Percentiles rank a stretch among this genome's conserved stretches.
phyloP scores from a whole-genome alignment of 2,888 invertebrate species.

The Synergus umbraculus region DNA sequence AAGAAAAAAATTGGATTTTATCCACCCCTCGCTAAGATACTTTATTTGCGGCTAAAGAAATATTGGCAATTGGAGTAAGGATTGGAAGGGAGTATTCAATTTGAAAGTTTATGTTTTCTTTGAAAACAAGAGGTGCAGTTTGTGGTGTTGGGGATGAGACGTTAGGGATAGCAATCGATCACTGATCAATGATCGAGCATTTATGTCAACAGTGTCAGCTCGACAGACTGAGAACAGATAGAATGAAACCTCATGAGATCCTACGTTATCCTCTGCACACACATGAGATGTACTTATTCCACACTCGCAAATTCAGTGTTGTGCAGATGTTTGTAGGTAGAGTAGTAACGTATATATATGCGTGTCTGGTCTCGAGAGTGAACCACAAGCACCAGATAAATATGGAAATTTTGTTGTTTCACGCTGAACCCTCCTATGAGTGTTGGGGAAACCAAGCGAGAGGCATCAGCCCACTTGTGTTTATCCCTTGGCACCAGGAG shows the following conservation, averaged over 20 bases:
- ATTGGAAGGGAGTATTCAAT: not conserved
- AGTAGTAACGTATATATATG: slow-evolving; percentile 1
- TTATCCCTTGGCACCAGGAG: slow-evolving; percentile 62
- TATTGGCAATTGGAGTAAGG: not conserved
- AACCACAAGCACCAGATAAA: slow-evolving; percentile 52
- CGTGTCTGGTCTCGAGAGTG: slow-evolving; percentile 48
- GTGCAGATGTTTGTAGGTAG: not conserved
- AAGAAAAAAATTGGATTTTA: too few relatives aligned
- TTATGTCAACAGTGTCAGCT: slow-evolving; percentile 41
- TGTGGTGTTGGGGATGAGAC: not conserved
- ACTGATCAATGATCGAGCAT: slow-evolving; percentile 41
- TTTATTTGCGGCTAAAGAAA: not conserved
- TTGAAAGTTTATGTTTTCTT: not conserved
- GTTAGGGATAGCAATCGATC: slow-evolving; percentile 21
- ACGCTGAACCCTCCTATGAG: slow-evolving; percentile 59
- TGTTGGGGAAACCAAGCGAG: slow-evolving; percentile 57
- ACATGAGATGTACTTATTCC: not conserved
- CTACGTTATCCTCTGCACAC: slow-evolving; percentile 12
- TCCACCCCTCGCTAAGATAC: not conserved
- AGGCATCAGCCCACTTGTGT: slow-evolving; percentile 61
- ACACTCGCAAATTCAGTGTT: not conserved
- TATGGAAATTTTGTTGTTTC: slow-evolving; percentile 72
- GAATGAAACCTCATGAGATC: slow-evolving; percentile 25
- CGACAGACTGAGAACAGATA: slow-evolving; percentile 21
- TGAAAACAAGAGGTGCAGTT: not conserved